Evolutionary conservation across 2,888 invertebrate species (phyloP).

Genomic region (Resseliella maxima): DNA sequence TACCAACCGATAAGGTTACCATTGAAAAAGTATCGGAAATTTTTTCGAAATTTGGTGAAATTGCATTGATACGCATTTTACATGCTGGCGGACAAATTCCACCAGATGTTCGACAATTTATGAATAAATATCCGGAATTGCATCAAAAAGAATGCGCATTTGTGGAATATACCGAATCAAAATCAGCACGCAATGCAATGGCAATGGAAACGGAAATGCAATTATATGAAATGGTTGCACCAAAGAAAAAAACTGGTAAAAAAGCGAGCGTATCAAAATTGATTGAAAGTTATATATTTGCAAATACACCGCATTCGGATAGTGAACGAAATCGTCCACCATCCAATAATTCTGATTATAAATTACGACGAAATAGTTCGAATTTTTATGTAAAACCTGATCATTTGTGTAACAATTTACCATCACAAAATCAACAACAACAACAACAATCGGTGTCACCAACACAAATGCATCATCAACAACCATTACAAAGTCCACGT

Average conservation of each 20-base stretch:
- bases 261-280: conserved; percentile 73
- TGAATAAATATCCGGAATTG: conserved; percentile 89
- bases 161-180: conserved; percentile 90
- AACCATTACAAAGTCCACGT: conserved; percentile 57
- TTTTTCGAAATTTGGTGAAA: conserved; percentile 89
- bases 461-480: conserved; percentile 57
- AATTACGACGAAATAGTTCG: conserved; percentile 68
- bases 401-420: conserved; percentile 59
- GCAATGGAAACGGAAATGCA: conserved; percentile 75
- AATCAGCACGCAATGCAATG: conserved; percentile 84
- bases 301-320: conserved; percentile 63
- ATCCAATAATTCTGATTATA: conserved; percentile 57
- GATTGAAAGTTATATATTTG: conserved; percentile 74
- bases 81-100: conserved; percentile 91
- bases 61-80: conserved; percentile 87
- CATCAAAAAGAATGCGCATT: conserved; percentile 88
- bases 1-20: conserved; percentile 85
- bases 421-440: conserved; percentile 60
- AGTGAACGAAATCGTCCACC: conserved; percentile 66
- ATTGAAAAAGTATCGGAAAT: conserved; percentile 93
- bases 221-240: conserved; percentile 83
- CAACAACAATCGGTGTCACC: conserved; percentile 59
- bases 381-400: conserved; percentile 68
- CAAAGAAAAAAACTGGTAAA: conserved; percentile 78
- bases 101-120: conserved; percentile 89